Base-by-base conservation (phyloP, 2,888 invertebrate genomes). In the Drosophila eohydei region DNA sequence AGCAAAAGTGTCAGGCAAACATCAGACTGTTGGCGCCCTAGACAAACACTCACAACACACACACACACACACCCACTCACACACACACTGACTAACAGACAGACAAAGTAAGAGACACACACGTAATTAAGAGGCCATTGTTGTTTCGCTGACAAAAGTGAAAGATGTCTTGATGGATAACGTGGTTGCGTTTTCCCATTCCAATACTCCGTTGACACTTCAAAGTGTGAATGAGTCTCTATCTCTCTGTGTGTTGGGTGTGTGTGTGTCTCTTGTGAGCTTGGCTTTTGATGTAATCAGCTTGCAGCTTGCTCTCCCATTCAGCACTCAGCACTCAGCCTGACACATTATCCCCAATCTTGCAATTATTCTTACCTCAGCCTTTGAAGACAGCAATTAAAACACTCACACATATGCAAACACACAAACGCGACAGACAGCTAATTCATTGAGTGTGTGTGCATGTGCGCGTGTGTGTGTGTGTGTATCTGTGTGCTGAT, bases 131-230 rank as follows among this genome's bases (percentile, higher is more conserved):
- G 91, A 90, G 91, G 83, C 89, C 90, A 91, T 91, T 91, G 91
- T 91, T 91, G 90, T 88, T 90, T 83, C 91, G 91, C 91, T 91
- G 91, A 91, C 91, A 91, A 91, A 91, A 91, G 91, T 91, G 89
- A 91, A 91, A 91, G 90, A 91, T 90, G 80, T 76, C 83, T 87
- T 91, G 90, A 91, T 84, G 91, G 91, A 91, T 91, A 91, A 85
- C 84, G 85, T 70, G 74, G 71, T 44, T 67, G 57, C 54, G 61
- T 69, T 71, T 75, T 60, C 75, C 54, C 57, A 6, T 67, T 68
- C 67, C 70, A 72, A 75, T 69, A 75, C 12, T 82, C 86, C 85
- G 90, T 91, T 91, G 88, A 86, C 91, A 91, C 91, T 91, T 91
- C 90, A 81, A 91, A 91, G 89, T 78, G 77, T 51, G 71, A 66